Percentiles rank a stretch among this genome's conserved stretches.
phyloP scores from a whole-genome alignment of 2,888 invertebrate genomes.

The Folsomia candida region DNA sequence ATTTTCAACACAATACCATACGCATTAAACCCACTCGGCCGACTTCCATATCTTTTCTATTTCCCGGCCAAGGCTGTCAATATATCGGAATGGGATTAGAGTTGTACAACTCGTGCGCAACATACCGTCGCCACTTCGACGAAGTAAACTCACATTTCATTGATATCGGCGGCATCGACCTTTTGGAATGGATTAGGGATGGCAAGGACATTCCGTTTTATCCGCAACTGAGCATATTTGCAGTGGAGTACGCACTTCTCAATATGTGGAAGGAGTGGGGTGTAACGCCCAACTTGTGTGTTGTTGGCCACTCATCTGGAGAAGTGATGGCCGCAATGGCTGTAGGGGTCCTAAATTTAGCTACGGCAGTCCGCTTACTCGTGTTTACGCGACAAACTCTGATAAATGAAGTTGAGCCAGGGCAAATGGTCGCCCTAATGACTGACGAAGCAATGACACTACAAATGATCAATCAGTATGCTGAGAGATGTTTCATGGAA shows the following conservation, averaged over 20 bases:
- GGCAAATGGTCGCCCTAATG: neutral
- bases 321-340: neutral
- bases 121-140: neutral
- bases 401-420: neutral
- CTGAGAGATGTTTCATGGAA: too few species aligned
- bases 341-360: neutral
- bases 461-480: too few species aligned
- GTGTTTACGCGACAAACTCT: neutral
- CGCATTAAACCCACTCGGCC: too few species aligned
- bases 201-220: neutral
- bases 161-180: too few species aligned
- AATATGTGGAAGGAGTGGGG: neutral
- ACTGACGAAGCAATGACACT: too few species aligned
- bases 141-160: neutral
- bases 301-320: neutral
- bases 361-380: neutral
- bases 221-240: neutral
- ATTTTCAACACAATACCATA: too few species aligned
- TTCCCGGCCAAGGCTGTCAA: neutral
- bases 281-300: neutral
- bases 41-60: neutral
- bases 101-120: neutral
- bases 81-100: neutral
- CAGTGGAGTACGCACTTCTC: neutral
- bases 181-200: too few species aligned